A percentile compares a stretch with the other conserved stretches of the same genome.
Conservation (phyloP, 2,888 invertebrate species). For the Erannis defoliaria region DNA sequence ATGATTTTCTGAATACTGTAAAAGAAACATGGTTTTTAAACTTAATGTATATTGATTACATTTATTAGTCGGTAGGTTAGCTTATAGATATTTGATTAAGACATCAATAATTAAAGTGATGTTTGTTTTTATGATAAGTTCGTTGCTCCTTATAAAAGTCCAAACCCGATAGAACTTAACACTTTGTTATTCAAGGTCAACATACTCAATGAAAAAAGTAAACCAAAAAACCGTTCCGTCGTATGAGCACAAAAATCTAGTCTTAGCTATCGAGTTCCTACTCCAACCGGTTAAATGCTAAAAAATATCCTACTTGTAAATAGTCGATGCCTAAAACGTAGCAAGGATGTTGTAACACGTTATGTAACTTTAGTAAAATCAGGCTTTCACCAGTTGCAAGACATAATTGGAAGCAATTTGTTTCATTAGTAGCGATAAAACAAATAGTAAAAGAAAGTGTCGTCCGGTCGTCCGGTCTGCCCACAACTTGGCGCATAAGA, state of each 20-base stretch:
- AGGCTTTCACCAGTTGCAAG: constrained; percentile 58
- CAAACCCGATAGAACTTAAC: constrained; percentile 5
- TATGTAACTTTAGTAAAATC: constrained; percentile 41
- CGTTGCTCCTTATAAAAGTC: neutral
- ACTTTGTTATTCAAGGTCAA: constrained; percentile 21
- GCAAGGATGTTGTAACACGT: constrained; percentile 45
- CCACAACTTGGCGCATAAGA: constrained; percentile 39
- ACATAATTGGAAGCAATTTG: constrained; percentile 55
- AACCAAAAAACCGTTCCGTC: constrained; percentile 25
- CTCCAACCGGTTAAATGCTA: constrained; percentile 5
- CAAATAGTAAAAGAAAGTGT: constrained; percentile 54
- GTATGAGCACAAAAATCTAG: constrained; percentile 24
- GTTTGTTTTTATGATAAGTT: constrained; percentile 5
- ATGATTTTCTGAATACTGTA: no score
- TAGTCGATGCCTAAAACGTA: constrained; percentile 9
- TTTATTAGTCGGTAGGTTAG: neutral
- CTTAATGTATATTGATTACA: no score
- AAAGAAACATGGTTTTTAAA: no score
- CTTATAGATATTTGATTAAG: neutral
- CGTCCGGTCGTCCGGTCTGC: constrained; percentile 48
- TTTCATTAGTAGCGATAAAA: constrained; percentile 54
- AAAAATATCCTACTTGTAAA: constrained; percentile 11
- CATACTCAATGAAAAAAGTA: constrained; percentile 21
- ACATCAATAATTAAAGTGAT: neutral
- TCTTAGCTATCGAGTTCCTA: constrained; percentile 16